A percentile compares a stretch with the other conserved stretches of the same genome.
phyloP scores from a whole-genome alignment of 2,888 invertebrate species.

The Parnassius apollo region DNA sequence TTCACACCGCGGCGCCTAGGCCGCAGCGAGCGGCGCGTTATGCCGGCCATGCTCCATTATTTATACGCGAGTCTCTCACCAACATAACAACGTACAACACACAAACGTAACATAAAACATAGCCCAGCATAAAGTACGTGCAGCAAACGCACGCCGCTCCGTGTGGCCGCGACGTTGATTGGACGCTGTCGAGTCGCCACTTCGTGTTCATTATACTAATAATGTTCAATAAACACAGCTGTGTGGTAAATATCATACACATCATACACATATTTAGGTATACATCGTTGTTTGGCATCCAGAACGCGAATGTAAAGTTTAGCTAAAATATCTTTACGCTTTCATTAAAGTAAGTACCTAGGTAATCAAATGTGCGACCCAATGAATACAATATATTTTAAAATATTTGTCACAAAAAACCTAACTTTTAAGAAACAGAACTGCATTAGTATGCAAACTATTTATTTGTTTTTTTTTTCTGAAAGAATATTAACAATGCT shows the following conservation, averaged over 20 bases:
- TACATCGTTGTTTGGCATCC: no score
- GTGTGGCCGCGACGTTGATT: conserved; percentile 33
- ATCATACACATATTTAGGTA: no score
- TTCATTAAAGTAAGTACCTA: no score
- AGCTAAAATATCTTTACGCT: no score
- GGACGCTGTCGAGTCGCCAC: conserved; percentile 19
- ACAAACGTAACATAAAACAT: conserved; percentile 34
- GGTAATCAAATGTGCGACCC: no score
- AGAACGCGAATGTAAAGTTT: no score
- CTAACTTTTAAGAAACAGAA: no score
- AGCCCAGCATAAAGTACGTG: conserved; percentile 33
- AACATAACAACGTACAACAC: conserved; percentile 32
- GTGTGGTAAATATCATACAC: not conserved
- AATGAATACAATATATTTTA: no score
- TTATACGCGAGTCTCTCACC: conserved; percentile 58
- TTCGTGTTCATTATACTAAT: conserved; percentile 21
- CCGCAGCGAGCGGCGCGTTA: conserved; percentile 74
- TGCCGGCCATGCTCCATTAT: conserved; percentile 72
- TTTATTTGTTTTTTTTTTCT: no score
- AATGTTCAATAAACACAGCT: conserved; percentile 21
- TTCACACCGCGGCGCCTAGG: conserved; percentile 65
- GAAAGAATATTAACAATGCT: no score
- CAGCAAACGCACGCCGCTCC: conserved; percentile 31
- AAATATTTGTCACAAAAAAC: no score
- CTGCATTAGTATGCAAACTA: no score